A percentile compares a stretch with the other conserved stretches of the same genome.
phyloP scores from a whole-genome alignment of 1,140 invertebrate species.

The Lepidurus couesii region DNA sequence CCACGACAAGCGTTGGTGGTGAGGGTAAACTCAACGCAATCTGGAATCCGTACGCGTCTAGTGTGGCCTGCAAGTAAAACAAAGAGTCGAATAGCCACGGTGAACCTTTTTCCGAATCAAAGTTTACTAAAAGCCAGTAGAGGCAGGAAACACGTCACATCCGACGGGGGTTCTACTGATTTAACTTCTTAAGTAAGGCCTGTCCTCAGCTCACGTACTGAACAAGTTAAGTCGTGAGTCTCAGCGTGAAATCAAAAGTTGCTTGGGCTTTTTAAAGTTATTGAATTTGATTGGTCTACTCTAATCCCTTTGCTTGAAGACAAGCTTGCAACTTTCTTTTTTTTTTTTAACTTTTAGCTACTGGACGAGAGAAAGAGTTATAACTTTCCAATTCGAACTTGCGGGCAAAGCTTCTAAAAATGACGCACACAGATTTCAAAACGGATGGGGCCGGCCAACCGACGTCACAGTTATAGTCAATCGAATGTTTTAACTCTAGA shows the following conservation, averaged over 20 bases:
- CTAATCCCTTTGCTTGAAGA: background rate
- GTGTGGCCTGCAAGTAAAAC: slow-evolving; percentile 58
- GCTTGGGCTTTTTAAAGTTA: background rate
- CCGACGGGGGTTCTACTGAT: background rate
- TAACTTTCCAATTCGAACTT: background rate
- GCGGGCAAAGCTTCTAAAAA: too few relatives aligned
- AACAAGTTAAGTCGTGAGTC: background rate
- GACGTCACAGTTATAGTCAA: too few relatives aligned
- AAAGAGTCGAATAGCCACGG: background rate
- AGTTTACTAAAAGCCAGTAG: background rate
- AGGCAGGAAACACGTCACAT: background rate
- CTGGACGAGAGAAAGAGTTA: background rate
- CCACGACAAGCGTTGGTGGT: slow-evolving; percentile 81
- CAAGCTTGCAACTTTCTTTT: background rate
- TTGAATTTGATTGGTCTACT: background rate
- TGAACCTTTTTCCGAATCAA: background rate
- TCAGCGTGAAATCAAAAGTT: background rate
- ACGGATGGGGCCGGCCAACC: too few relatives aligned
- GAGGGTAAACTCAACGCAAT: slow-evolving; percentile 74
- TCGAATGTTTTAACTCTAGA: too few relatives aligned
- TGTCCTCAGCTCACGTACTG: background rate
- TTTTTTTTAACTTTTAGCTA: background rate
- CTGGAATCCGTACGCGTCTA: slow-evolving; percentile 67
- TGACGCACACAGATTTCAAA: too few relatives aligned
- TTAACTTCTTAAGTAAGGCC: background rate